Evolutionary conservation across 2,888 invertebrate genomes (phyloP), one percentile per base, ranked within the genome.

Genomic region (Lamproptera curius): DNA sequence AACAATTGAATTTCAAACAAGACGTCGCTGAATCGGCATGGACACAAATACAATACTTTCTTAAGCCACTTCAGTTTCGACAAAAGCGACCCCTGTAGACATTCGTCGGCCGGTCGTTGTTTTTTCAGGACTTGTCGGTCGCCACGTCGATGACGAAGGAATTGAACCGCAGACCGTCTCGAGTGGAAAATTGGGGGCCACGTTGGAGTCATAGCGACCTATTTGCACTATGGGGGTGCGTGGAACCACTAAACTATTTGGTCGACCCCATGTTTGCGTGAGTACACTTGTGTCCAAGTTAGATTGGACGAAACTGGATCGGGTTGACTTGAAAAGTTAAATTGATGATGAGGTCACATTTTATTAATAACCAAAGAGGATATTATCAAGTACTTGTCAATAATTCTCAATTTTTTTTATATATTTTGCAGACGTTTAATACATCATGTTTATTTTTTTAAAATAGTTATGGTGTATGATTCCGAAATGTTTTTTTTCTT

Each of bases 141-240:
- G 46, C n/a, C n/a, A n/a, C n/a, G n/a, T n/a, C 43, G 33, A 41
- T 54, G 50, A 56, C 58, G 56, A 51, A 51, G 56, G 54, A 56
- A 56, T 57, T 48, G 46, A 47, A 50, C 60, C 63, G 63, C 70
- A 75, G 78, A 80, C 65, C 63, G 86, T 85, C 86, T 87, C 86
- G 63, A 87, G 86, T 82, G 83, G 77, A 78, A 82, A 85, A 87
- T 85, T 82, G 85, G 70, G n/a, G 64, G 65, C 67, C 68, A 77
- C 73, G n/a, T n/a, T n/a, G n/a, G n/a, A n/a, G n/a, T n/a, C n/a
- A n/a, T n/a, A n/a, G n/a, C n/a, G 43, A 48, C 50, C 48, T 48
- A 51, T 55, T 57, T 52, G 42, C 53, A 51, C 44, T 52, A 42
- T 53, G 43, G 46, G 38, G 43, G 53, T 54, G 34, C n/a, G n/a